A percentile compares a stretch with the other conserved stretches of the same genome.
Evolutionary conservation across 2,888 invertebrate species (phyloP).

Genomic region (Tetramorium bicarinatum): DNA sequence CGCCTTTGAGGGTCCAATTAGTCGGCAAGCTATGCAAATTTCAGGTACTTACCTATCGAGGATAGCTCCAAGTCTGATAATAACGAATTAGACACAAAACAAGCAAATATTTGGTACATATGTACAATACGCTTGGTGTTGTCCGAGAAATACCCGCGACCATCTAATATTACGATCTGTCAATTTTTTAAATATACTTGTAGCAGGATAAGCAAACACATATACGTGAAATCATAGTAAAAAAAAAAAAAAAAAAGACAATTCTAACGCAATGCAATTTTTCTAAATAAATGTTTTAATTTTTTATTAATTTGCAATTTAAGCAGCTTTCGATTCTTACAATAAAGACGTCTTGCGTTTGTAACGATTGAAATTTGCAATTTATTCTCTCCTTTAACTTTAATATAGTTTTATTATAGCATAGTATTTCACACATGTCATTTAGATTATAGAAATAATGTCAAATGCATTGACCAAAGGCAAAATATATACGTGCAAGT

Average conservation of each 20-base stretch:
- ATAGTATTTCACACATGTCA: neutral
- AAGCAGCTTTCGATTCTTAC: neutral
- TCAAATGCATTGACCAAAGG: neutral
- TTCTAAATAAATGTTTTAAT: neutral
- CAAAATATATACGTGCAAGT: neutral
- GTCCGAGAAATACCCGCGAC: neutral
- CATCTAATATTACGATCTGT: neutral
- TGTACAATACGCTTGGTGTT: neutral
- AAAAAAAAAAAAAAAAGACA: neutral
- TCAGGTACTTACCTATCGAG: constrained; percentile 39
- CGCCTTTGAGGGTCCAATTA: constrained; percentile 78
- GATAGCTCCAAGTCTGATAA: constrained; percentile 41
- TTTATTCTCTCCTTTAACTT: neutral
- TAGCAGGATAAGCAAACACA: neutral
- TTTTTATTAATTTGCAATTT: constrained; percentile 9
- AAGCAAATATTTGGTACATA: constrained; percentile 1
- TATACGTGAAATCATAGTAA: neutral
- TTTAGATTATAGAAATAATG: neutral
- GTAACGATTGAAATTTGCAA: neutral
- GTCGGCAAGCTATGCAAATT: constrained; percentile 65
- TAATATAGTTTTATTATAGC: neutral
- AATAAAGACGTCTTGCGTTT: neutral
- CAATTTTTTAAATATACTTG: neutral
- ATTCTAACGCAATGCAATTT: neutral
- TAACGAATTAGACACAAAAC: constrained; percentile 28